Percentiles rank a stretch among this genome's conserved stretches.
These are phyloP conservation scores for Sarcophaga carnaria DNA, from an alignment of 2,888 invertebrate genomes.

Conservation along the genomic window DNA sequence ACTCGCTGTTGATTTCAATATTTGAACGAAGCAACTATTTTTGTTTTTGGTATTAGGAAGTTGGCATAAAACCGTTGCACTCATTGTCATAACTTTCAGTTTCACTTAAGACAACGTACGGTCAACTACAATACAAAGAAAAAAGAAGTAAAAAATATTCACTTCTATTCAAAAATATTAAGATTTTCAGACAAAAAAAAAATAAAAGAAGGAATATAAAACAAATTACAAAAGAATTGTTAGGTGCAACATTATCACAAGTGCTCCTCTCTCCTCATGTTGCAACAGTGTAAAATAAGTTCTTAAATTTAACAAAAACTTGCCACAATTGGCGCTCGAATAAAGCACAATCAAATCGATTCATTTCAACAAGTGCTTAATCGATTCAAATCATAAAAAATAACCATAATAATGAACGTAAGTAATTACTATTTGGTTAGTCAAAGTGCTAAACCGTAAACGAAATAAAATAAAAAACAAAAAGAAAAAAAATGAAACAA, in stretches of 20 bases:
- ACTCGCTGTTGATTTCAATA: neutral
- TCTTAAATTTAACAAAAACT: conserved; percentile 4
- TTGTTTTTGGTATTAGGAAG: conserved; percentile 75
- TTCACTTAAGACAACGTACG: conserved; percentile 76
- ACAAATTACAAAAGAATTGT: too few relatives aligned
- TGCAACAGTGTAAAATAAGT: conserved; percentile 20
- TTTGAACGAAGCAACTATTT: conserved; percentile 34
- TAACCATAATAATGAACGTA: conserved; percentile 53
- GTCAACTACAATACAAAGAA: conserved; percentile 55
- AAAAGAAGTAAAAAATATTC: conserved; percentile 7
- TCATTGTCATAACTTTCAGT: conserved; percentile 79
- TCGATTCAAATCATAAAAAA: conserved; percentile 3
- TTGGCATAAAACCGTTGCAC: conserved; percentile 79
- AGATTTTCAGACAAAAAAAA: neutral
- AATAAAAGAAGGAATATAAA: too few relatives aligned
- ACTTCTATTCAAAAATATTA: neutral
- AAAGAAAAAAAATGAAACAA: neutral
- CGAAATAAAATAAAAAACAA: neutral
- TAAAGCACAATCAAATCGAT: neutral
- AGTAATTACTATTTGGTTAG: conserved; percentile 35
- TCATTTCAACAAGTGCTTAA: neutral
- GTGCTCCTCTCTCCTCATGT: conserved; percentile 5
- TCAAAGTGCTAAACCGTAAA: neutral
- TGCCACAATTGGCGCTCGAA: conserved; percentile 1
- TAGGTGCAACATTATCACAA: conserved; percentile 1